A percentile compares a stretch with the other conserved stretches of the same genome.
phyloP scores from a whole-genome alignment of 2,888 invertebrate species.

The Machimus rusticus region DNA sequence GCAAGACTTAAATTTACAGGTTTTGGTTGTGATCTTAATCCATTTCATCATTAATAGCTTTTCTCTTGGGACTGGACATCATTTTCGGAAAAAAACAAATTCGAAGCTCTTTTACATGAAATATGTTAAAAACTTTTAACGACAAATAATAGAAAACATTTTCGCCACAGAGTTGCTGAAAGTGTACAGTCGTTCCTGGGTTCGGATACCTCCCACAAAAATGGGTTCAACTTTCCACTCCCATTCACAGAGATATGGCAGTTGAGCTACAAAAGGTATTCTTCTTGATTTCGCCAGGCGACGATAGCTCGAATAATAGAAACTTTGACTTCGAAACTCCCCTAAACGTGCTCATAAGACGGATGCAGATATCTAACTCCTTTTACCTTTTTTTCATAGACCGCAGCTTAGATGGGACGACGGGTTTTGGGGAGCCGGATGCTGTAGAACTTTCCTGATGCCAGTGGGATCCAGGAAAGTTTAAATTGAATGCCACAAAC shows the following conservation, averaged over 20 bases:
- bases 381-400: neutral
- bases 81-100: neutral
- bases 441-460: neutral
- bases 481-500: neutral
- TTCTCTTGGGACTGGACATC: neutral
- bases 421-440: neutral
- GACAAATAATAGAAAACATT: neutral
- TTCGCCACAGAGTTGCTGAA: neutral
- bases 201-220: neutral
- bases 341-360: neutral
- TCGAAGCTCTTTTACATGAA: neutral
- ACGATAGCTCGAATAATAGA: neutral
- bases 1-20: too few species aligned
- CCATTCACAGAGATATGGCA: neutral
- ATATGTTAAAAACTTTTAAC: neutral
- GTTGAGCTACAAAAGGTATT: neutral
- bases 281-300: neutral
- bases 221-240: neutral
- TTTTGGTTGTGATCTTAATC: too few species aligned
- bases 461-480: neutral
- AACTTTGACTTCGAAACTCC: neutral
- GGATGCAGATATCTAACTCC: neutral
- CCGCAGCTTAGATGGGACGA: neutral
- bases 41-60: too few species aligned
- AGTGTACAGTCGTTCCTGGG: neutral